Conservation (phyloP, 2,113 vertebrate genomes). For the Aleadryas rufinucha region DNA sequence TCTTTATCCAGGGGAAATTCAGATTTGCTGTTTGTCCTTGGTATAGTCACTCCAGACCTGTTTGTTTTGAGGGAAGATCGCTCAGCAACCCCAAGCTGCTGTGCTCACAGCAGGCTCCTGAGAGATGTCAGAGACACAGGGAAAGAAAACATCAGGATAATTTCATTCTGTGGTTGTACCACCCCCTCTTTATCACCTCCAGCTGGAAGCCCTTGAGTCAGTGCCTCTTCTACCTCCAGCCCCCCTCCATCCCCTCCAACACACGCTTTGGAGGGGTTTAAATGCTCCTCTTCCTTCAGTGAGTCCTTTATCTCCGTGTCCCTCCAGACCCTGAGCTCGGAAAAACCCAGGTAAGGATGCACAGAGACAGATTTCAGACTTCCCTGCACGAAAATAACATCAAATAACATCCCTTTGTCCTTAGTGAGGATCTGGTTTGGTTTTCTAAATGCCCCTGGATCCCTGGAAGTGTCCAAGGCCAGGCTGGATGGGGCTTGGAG, state of each 20-base stretch:
- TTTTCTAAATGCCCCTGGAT: background rate
- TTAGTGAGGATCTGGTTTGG: background rate
- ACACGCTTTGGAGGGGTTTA: background rate
- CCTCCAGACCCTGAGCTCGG: background rate
- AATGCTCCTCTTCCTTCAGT: background rate
- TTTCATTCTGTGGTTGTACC: background rate
- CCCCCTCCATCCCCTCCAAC: background rate
- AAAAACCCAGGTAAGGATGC: background rate
- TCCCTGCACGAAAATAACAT: background rate
- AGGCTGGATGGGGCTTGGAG: rapidly evolving
- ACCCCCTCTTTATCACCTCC: background rate
- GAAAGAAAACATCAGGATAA: background rate
- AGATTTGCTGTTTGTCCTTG: background rate
- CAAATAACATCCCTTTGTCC: background rate
- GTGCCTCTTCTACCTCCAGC: background rate
- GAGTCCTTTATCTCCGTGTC: rapidly evolving
- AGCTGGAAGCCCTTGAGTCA: background rate
- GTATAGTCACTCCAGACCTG: background rate
- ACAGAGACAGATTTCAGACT: background rate
- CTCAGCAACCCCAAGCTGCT: background rate
- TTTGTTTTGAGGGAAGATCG: background rate
- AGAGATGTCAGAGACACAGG: background rate
- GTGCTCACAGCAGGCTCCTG: background rate
- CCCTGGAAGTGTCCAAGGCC: background rate
- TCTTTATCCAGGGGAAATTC: background rate